These are phyloP conservation scores for Caranx ignobilis DNA, from an alignment of 2,113 vertebrate genomes.

Conservation along the genomic window DNA sequence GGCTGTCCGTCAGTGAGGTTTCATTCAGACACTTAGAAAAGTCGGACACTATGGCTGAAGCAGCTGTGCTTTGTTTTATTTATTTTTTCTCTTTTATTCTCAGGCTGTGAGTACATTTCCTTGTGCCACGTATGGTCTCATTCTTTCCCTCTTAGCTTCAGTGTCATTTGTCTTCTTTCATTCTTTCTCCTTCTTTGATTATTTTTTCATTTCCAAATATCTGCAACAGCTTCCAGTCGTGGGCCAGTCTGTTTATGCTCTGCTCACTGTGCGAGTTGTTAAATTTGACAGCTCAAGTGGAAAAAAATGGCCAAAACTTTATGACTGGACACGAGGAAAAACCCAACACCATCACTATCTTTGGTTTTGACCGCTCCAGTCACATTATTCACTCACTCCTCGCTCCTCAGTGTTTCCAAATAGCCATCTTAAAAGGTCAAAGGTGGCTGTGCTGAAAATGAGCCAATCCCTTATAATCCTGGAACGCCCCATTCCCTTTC, in stretches of 20 bases:
- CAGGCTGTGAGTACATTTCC: background rate
- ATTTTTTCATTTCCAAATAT: constrained; percentile 36
- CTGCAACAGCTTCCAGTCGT: constrained; percentile 10
- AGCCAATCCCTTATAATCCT: constrained; percentile 40
- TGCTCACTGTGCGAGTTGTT: background rate
- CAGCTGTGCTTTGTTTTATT: constrained; percentile 4
- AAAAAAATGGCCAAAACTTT: constrained; percentile 12
- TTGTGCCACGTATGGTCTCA: constrained; percentile 12
- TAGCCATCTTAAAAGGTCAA: constrained; percentile 37
- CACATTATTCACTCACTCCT: constrained; percentile 25
- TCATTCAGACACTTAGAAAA: constrained; percentile 1
- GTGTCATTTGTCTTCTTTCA: constrained; percentile 1
- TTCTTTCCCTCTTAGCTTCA: background rate
- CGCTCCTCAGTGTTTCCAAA: constrained; percentile 35
- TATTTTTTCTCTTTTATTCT: background rate
- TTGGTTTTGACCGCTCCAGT: constrained; percentile 17
- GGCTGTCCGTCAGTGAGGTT: constrained; percentile 54
- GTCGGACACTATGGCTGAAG: background rate
- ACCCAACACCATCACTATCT: background rate
- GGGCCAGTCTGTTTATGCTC: constrained; percentile 8
- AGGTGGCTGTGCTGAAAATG: constrained; percentile 44
- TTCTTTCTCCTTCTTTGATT: constrained; percentile 23
- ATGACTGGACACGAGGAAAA: background rate
- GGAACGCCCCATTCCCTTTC: constrained; percentile 15
- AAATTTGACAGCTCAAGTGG: background rate